Percentiles rank a stretch among this genome's conserved stretches.
Conservation (phyloP, 2,888 invertebrate genomes). For the Ditula angustiorana region DNA sequence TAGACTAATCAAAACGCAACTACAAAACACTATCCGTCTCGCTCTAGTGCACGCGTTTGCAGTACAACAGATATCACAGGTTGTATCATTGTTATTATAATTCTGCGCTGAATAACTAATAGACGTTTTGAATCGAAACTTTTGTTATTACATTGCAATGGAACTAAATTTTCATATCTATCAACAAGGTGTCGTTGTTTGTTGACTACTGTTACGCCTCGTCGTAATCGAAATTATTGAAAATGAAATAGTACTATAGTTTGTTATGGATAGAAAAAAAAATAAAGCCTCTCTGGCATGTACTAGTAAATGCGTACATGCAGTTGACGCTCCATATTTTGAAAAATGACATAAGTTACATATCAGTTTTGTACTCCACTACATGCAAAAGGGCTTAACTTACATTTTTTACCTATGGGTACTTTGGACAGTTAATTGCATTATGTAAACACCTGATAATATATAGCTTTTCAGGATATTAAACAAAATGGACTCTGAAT, state of each 20-base stretch:
- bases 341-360: too few species aligned
- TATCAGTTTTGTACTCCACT: too few species aligned
- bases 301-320: too few species aligned
- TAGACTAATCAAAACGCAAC: constrained; percentile 25
- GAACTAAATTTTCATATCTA: constrained; percentile 35
- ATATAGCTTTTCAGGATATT: too few species aligned
- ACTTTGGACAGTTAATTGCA: too few species aligned
- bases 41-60: constrained; percentile 29
- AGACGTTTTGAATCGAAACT: constrained; percentile 34
- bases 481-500: too few species aligned
- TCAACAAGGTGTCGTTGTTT: constrained; percentile 35
- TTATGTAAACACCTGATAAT: too few species aligned
- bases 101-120: constrained; percentile 37
- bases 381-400: too few species aligned
- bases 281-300: too few species aligned
- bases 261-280: too few species aligned
- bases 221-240: constrained; percentile 4
- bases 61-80: constrained; percentile 33
- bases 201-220: constrained; percentile 12
- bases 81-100: constrained; percentile 39
- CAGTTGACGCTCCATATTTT: too few species aligned
- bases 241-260: constrained; percentile 9
- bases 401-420: too few species aligned
- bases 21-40: constrained; percentile 25
- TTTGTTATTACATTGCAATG: constrained; percentile 37